Conservation (phyloP, 2,797 vertebrate species). For the Alosa sapidissima region DNA sequence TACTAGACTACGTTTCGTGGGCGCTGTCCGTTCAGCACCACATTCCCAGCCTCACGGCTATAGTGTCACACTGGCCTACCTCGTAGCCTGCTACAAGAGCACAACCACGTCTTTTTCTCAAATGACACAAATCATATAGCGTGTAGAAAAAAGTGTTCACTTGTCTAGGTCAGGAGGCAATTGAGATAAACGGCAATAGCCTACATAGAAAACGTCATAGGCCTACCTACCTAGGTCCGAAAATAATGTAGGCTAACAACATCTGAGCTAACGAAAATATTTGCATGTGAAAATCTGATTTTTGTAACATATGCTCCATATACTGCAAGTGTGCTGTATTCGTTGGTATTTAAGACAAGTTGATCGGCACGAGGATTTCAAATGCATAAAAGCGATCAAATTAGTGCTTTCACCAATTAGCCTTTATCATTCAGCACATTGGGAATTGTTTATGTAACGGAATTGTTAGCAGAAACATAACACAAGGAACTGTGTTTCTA, state of each 20-base stretch:
- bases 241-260: not conserved
- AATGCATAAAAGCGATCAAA: not conserved
- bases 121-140: not conserved
- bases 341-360: not conserved
- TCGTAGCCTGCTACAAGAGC: not conserved
- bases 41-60: slow-evolving; percentile 23
- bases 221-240: not conserved
- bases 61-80: not conserved
- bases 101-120: not conserved
- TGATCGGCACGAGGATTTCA: not conserved
- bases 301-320: not conserved
- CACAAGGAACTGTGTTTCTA: not conserved
- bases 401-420: not conserved
- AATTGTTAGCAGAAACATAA: not conserved
- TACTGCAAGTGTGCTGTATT: not conserved
- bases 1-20: slow-evolving; percentile 56
- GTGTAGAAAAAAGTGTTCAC: not conserved
- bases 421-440: not conserved
- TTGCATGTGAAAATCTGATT: not conserved
- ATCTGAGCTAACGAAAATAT: not conserved
- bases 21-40: slow-evolving; percentile 77
- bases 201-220: not conserved
- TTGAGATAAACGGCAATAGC: not conserved
- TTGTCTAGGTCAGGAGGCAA: not conserved
- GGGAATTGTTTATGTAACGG: not conserved